These are phyloP conservation scores for Lissocephala sabroskyi DNA, from an alignment of 2,888 invertebrate species.

Conservation along the genomic window DNA sequence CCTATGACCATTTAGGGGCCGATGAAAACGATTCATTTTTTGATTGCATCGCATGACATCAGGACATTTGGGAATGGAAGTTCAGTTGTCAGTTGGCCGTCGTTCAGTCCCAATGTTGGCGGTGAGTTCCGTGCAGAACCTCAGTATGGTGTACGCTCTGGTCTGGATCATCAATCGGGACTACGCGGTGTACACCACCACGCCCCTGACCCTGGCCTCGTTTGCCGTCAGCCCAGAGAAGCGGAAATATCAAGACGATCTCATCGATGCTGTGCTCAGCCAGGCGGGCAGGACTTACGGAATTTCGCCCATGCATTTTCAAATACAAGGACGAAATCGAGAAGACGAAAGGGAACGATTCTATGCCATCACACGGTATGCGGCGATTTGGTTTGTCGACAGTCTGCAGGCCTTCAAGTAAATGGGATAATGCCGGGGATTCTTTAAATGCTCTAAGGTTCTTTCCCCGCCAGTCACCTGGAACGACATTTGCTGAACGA, in stretches of 20 bases:
- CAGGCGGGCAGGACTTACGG: neutral
- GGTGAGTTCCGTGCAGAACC: slow-evolving; percentile 23
- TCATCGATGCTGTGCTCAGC: slow-evolving; percentile 16
- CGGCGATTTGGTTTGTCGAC: slow-evolving; percentile 38
- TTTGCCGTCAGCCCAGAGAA: slow-evolving; percentile 21
- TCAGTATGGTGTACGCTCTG: slow-evolving; percentile 37
- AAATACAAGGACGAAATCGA: neutral
- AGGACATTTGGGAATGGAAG: no score
- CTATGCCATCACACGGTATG: slow-evolving; percentile 1
- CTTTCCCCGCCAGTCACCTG: slow-evolving; percentile 24
- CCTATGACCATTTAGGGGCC: no score
- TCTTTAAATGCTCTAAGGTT: no score
- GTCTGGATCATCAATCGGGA: slow-evolving; percentile 42
- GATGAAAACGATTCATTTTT: no score
- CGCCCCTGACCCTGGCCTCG: slow-evolving; percentile 27
- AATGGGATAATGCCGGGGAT: neutral
- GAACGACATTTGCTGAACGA: slow-evolving; percentile 24
- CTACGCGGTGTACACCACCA: slow-evolving; percentile 25
- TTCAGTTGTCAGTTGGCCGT: no score
- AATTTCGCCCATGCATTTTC: neutral
- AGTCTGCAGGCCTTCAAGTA: slow-evolving; percentile 32
- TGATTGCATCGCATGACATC: no score
- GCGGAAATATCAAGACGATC: slow-evolving; percentile 28
- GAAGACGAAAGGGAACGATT: no score
- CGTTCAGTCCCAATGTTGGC: slow-evolving; percentile 30